These are phyloP conservation scores for Isichthys henryi DNA, from an alignment of 2,113 vertebrate species.

Conservation along the genomic window DNA sequence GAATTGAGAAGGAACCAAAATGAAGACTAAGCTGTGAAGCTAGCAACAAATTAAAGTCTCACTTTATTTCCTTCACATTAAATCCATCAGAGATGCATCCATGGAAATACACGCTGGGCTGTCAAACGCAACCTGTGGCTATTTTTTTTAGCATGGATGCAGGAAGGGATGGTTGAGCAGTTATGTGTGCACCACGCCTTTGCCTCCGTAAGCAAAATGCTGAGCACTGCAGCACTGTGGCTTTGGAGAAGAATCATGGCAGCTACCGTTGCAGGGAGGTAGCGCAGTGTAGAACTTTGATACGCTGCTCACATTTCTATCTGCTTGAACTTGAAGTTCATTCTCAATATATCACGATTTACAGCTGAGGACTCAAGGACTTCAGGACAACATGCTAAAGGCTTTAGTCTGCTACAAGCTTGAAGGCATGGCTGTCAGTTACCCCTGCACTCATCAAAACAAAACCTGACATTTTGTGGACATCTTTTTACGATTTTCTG, in stretches of 20 bases:
- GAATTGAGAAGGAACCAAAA: background rate
- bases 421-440: background rate
- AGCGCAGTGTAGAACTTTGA: background rate
- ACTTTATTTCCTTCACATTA: background rate
- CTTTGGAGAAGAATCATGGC: background rate
- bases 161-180: background rate
- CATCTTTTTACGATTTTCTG: background rate
- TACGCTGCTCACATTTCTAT: background rate
- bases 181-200: background rate
- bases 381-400: background rate
- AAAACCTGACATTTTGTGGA: background rate
- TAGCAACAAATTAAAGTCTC: background rate
- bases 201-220: background rate
- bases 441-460: background rate
- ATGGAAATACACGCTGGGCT: background rate
- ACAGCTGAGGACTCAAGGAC: background rate
- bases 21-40: background rate
- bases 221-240: background rate
- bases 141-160: background rate
- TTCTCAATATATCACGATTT: background rate
- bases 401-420: background rate
- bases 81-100: background rate
- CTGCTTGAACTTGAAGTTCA: background rate
- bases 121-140: background rate
- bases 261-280: background rate